Evolutionary conservation across 2,888 invertebrate species (phyloP).

Genomic region (Vesta saturnalis): DNA sequence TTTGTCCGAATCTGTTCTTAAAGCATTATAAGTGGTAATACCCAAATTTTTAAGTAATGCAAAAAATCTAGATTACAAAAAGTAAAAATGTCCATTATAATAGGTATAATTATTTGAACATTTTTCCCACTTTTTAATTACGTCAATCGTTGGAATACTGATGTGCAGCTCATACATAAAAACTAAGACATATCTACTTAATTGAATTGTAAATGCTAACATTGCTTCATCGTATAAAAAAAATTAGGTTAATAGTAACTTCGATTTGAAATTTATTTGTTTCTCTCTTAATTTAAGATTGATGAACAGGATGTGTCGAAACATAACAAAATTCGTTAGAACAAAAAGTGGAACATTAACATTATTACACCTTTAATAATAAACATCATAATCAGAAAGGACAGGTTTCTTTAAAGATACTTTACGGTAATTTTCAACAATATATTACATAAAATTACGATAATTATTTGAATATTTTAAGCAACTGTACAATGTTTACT

Average conservation of each 20-base stretch:
- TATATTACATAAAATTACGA: background rate
- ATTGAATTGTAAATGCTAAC: background rate
- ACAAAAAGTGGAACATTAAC: background rate
- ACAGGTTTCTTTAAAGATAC: background rate
- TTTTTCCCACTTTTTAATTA: too few relatives aligned
- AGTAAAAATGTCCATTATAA: too few relatives aligned
- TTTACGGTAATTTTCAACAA: background rate
- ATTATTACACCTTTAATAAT: too few relatives aligned
- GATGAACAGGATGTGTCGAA: background rate
- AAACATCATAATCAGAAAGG: background rate
- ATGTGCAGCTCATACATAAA: too few relatives aligned
- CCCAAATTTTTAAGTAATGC: too few relatives aligned
- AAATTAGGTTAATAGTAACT: background rate
- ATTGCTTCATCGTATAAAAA: too few relatives aligned
- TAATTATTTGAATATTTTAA: constrained; percentile 2
- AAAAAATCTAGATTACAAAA: too few relatives aligned
- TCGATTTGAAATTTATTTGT: background rate
- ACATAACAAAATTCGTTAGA: background rate
- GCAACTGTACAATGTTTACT: background rate
- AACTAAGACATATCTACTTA: too few relatives aligned
- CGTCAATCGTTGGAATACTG: too few relatives aligned
- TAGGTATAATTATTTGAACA: too few relatives aligned
- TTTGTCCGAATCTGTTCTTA: too few relatives aligned
- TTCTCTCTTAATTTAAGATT: background rate
- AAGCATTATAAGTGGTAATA: too few relatives aligned